Evolutionary conservation across 2,797 vertebrate genomes (phyloP).

Genomic region (Chelon auratus): DNA sequence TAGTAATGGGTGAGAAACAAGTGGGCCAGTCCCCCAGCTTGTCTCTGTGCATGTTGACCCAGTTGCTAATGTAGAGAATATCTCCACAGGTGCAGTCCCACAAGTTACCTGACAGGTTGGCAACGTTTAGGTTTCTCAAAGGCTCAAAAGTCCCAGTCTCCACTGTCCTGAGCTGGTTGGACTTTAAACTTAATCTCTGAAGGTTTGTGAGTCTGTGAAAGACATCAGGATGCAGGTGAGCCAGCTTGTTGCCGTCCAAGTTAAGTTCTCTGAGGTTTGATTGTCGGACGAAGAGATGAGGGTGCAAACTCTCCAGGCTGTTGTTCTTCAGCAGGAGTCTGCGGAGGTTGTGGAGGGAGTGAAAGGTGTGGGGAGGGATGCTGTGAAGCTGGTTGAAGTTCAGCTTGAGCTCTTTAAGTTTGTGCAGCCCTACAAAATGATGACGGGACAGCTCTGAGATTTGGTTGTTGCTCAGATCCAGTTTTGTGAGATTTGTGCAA

Average conservation of each 20-base stretch:
- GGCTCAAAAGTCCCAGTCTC: conserved; percentile 53
- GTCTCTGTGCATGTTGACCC: conserved; percentile 57
- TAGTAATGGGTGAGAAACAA: conserved; percentile 42
- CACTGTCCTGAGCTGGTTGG: conserved; percentile 66
- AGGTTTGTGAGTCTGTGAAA: conserved; percentile 69
- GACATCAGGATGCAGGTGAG: conserved; percentile 29
- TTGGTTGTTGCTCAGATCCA: conserved; percentile 70
- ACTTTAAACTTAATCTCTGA: conserved; percentile 67
- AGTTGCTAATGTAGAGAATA: conserved; percentile 66
- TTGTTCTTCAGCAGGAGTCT: conserved; percentile 75
- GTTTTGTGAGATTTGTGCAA: conserved; percentile 46
- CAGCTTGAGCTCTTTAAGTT: conserved; percentile 66
- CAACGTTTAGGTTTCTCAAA: conserved; percentile 35
- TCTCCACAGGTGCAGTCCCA: conserved; percentile 72
- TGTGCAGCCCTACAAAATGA: conserved; percentile 44
- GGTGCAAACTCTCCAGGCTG: conserved; percentile 49
- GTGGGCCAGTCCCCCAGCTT: conserved; percentile 43
- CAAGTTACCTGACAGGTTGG: conserved; percentile 69
- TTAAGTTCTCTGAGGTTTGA: conserved; percentile 65
- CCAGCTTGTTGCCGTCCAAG: conserved; percentile 72
- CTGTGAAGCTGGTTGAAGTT: conserved; percentile 65
- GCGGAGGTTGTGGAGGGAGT: conserved; percentile 51
- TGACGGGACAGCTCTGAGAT: conserved; percentile 43
- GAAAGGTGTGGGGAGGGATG: conserved; percentile 58
- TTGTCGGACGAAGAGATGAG: conserved; percentile 53